Base-by-base conservation (phyloP, 2,888 invertebrate species). In the Sphecodes monilicornis region DNA sequence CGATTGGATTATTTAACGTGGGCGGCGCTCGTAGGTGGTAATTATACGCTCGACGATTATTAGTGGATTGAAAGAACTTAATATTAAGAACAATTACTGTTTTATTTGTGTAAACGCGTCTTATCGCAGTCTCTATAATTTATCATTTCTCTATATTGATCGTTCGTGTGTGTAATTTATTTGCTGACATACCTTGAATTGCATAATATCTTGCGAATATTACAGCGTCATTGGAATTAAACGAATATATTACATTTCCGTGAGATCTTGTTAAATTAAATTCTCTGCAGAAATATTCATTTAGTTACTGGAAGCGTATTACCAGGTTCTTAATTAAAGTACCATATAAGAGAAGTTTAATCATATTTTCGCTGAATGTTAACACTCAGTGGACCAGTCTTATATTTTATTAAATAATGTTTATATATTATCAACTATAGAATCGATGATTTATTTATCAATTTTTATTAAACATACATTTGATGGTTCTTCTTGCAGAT, bases 1-100 rank as follows among this genome's bases (percentile, higher is more conserved):
- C 83, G 85, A 85, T 85, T 72, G 32, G 73, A 74, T 85, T 76
- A 79, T 83, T 79, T 70, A 73, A 43, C 39, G 64, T 18, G 50
- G 69, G 64, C 32, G 57, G 54, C 73, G 54, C 66, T 70, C 68
- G 57, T 41, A 18, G 41, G 68, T 29, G 32, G 43, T 32, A 16
- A 41, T 69, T 54, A 57, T 57, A n/a, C 43, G 11, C n/a, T 36
- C 29, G 72, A n/a, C 50, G 71, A 50, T 72, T 78, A 78, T 82
- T 72, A 32, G 71, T 10, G 29, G 57, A 43, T 57, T 60, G 68
- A 78, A 29, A 16, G 54, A 29, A 60, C 60, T 60, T 60, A 16
- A 60, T 6, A 2, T 29, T 60, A 16, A 60, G 6, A 26, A 60
- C 16, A 11, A 29, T 29, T 60, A 29, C 16, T 29, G 5, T 60